Conservation (phyloP, 1,140 invertebrate species). For the Caerostris extrusa region DNA sequence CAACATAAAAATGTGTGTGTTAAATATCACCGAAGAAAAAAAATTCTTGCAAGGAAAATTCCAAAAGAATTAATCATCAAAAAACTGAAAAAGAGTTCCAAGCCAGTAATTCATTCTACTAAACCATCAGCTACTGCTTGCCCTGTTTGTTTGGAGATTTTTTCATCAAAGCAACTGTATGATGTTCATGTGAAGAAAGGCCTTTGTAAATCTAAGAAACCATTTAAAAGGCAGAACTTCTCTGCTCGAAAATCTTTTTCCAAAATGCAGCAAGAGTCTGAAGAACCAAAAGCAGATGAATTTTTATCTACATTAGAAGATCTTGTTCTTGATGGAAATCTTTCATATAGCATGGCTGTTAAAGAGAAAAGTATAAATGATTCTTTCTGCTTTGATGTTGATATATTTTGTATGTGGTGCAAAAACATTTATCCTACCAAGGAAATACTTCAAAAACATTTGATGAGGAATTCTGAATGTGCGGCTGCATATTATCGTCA, state of each 20-base stretch:
- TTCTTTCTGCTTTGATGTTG: neutral
- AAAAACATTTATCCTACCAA: conserved; percentile 48
- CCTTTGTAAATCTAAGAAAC: neutral
- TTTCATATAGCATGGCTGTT: neutral
- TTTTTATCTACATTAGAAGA: neutral
- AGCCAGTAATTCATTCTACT: neutral
- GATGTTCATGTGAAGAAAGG: conserved; percentile 29
- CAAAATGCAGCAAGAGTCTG: neutral
- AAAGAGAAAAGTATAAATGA: neutral
- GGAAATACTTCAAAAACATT: conserved; percentile 31
- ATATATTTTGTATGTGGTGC: conserved; percentile 28
- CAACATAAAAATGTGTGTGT: conserved; percentile 49
- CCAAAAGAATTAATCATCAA: neutral
- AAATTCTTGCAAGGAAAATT: neutral
- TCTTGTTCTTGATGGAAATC: neutral
- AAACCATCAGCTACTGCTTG: conserved; percentile 38
- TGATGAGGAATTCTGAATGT: conserved; percentile 41
- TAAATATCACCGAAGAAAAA: conserved; percentile 13
- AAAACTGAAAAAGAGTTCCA: neutral
- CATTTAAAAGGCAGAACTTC: neutral
- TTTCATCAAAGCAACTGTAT: neutral
- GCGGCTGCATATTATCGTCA: conserved; percentile 30
- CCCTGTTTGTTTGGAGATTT: conserved; percentile 22
- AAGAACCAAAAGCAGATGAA: neutral
- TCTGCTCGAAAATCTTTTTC: conserved; percentile 61